phyloP scores from a whole-genome alignment of 2,113 vertebrate species.

The Phrynocephalus versicolor region DNA sequence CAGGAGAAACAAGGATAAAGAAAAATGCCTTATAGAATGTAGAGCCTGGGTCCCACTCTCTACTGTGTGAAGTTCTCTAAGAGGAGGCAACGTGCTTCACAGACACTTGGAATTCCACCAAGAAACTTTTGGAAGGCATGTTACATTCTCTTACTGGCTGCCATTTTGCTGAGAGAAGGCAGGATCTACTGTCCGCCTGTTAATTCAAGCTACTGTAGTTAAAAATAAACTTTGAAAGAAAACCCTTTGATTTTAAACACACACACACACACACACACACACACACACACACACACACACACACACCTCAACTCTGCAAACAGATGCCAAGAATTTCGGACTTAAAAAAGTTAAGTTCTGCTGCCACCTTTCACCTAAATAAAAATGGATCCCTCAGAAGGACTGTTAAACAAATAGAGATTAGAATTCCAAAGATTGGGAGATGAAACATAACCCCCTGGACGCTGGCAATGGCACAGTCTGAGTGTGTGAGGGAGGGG shows the following conservation, averaged over 20 bases:
- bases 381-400: background rate
- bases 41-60: conserved; percentile 28
- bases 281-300: conserved; percentile 13
- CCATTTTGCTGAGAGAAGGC: conserved; percentile 42
- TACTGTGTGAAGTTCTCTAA: conserved; percentile 53
- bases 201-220: conserved; percentile 37
- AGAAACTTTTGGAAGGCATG: conserved; percentile 37
- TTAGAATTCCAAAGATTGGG: background rate
- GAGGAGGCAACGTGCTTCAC: conserved; percentile 50
- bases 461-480: conserved; percentile 17
- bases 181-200: conserved; percentile 7
- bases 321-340: conserved; percentile 37
- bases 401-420: background rate
- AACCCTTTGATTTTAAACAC: conserved; percentile 27
- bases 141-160: conserved; percentile 39
- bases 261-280: background rate
- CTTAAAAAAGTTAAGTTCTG: background rate
- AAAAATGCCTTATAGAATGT: conserved; percentile 12
- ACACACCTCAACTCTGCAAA: conserved; percentile 11
- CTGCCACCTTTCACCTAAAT: background rate
- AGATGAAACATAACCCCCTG: background rate
- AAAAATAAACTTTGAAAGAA: conserved; percentile 49
- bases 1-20: background rate
- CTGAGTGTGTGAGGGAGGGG: background rate
- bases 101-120: conserved; percentile 66